Evolutionary conservation across 2,797 vertebrate genomes (phyloP), one percentile per base, ranked within the genome.

Genomic region (Linurgus olivaceus): DNA sequence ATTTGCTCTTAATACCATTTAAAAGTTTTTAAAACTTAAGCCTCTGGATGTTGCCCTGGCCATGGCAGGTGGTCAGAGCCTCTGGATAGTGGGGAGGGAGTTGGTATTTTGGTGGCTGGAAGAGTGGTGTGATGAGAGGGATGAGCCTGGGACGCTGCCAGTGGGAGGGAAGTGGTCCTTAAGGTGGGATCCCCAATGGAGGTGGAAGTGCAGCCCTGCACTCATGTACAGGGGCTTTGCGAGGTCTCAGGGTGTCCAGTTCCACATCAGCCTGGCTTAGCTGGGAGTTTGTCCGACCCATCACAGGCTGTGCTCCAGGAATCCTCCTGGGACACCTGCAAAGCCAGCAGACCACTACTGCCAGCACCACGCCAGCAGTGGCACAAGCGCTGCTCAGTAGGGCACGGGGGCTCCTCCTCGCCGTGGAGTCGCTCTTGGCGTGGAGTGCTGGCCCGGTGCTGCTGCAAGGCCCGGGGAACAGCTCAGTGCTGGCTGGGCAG

Each of bases 311-410:
- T 10, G 42, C 51, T 40, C 52, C 40, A n/a, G 66, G 35, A 44
- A 71, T 65, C 52, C 84, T 92, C 14, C 73, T 58, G 61, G 42
- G 45, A 10, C 55, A 10, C 73, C 84, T 96, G 33, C 87, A 91
- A 76, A 96, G 93, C 58, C 78, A 84, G 37, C 89, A 80, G 66
- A 70, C 10, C 14, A 14, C 4, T 19, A 77, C 6, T 15, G 93
- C 13, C 55, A 97, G 62, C 65, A 86, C 3, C 50, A 94, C 5
- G 2, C 83, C 62, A 17, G 59, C 50, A 72, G 97, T 91, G 65
- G 95, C 86, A 50, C 95, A 67, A 8, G 97, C 83, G 13, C 95
- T 72, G 28, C 96, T 86, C 20, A 97, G 68, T 13, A 97, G 66
- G 24, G 89, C 90, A 8, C 16, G 14, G 6, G 84, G 45, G 33